These are phyloP conservation scores for Meda fulgida DNA, from an alignment of 2,797 vertebrate genomes.

Conservation along the genomic window DNA sequence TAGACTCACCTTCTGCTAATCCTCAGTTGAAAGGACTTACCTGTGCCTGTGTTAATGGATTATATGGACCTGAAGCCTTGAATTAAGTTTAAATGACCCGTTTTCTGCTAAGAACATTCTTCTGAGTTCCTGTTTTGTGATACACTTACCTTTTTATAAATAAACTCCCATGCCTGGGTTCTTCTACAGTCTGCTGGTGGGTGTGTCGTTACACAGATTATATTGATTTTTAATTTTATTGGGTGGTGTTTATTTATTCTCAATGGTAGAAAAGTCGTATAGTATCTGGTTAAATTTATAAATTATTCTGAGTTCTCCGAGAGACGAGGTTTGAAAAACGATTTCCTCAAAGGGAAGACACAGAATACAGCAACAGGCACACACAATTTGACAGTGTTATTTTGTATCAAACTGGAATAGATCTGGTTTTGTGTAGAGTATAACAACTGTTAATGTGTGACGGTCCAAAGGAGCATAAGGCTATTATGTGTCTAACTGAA, in stretches of 20 bases:
- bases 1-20: too few relatives aligned
- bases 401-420: not conserved
- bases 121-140: not conserved
- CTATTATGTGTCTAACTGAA: constrained; percentile 65
- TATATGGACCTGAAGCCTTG: too few relatives aligned
- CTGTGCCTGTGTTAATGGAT: too few relatives aligned
- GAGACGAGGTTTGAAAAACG: not conserved
- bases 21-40: too few relatives aligned
- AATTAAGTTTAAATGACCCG: too few relatives aligned
- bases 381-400: not conserved
- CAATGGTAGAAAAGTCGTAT: not conserved
- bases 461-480: constrained; percentile 34
- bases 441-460: constrained; percentile 22
- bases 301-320: not conserved
- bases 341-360: not conserved
- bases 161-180: not conserved
- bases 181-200: not conserved
- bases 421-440: constrained; percentile 2
- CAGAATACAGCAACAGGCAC: constrained; percentile 1
- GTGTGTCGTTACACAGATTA: not conserved
- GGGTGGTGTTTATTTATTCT: not conserved
- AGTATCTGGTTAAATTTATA: not conserved
- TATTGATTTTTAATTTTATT: not conserved
- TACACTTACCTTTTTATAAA: not conserved
- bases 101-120: too few relatives aligned